Conservation (phyloP, 2,888 invertebrate species). For the Congeria kusceri region DNA sequence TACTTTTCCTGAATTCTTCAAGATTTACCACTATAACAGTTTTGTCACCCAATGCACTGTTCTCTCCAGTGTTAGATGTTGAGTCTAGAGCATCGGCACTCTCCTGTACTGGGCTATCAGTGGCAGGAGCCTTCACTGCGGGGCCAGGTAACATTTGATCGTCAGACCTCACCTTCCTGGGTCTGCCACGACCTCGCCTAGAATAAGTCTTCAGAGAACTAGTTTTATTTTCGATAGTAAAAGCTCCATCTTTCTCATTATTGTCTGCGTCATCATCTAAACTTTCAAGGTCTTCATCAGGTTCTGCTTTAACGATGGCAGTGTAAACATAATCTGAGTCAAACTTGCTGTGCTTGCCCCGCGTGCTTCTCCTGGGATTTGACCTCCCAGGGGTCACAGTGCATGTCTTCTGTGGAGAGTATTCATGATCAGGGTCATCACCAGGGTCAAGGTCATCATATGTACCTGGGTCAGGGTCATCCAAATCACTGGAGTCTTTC, state of each 20-base stretch:
- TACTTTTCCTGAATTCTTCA: too few species aligned
- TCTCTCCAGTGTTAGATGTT: too few species aligned
- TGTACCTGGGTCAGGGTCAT: too few species aligned
- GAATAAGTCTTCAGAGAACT: slow-evolving; percentile 24
- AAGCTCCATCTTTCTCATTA: not conserved
- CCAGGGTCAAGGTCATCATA: too few species aligned
- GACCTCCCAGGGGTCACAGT: slow-evolving; percentile 46
- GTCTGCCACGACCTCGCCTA: slow-evolving; percentile 65
- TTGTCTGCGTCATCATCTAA: not conserved
- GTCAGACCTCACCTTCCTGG: slow-evolving; percentile 30
- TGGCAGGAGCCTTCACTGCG: too few species aligned
- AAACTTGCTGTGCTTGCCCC: slow-evolving; percentile 68
- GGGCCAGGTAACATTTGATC: not conserved
- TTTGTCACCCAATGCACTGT: too few species aligned
- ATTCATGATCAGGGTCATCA: slow-evolving; percentile 49
- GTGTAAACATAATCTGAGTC: slow-evolving; percentile 52
- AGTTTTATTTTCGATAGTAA: not conserved
- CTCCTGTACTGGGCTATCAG: too few species aligned
- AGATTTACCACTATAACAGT: too few species aligned
- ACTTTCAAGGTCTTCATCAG: not conserved
- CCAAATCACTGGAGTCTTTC: too few species aligned
- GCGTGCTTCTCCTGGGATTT: slow-evolving; percentile 68
- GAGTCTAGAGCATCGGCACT: too few species aligned
- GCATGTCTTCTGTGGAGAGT: slow-evolving; percentile 45
- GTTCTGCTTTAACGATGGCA: slow-evolving; percentile 4